These are phyloP conservation scores for Corbicula japonica DNA, from an alignment of 2,888 invertebrate genomes.

Conservation along the genomic window DNA sequence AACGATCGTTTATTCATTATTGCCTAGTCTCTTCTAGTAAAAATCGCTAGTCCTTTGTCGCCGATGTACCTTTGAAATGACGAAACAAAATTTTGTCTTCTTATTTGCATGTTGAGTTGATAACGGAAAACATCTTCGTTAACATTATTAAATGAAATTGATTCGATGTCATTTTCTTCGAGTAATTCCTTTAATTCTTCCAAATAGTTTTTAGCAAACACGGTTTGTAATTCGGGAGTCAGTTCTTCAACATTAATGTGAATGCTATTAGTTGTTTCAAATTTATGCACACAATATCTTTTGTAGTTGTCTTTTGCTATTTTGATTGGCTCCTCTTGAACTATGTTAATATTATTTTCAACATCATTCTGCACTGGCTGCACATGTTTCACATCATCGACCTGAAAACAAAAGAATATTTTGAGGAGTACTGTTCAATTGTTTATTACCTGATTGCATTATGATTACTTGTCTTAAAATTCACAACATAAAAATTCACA, in stretches of 20 bases:
- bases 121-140: constrained; percentile 2
- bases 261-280: background rate
- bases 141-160: constrained; percentile 1
- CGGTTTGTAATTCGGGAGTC: background rate
- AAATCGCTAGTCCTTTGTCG: constrained; percentile 14
- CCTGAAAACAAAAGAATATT: too few species aligned
- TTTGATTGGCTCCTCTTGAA: too few species aligned
- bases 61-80: constrained; percentile 8
- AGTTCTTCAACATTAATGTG: constrained; percentile 15
- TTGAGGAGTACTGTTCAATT: too few species aligned
- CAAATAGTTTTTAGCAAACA: background rate
- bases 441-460: too few species aligned
- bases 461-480: too few species aligned
- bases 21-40: background rate
- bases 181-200: background rate
- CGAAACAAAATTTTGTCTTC: constrained; percentile 3
- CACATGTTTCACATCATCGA: too few species aligned
- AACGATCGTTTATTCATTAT: too few species aligned
- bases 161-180: constrained; percentile 6
- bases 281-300: background rate
- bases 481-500: too few species aligned
- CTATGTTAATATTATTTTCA: too few species aligned
- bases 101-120: constrained; percentile 8
- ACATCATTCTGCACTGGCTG: too few species aligned
- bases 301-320: constrained; percentile 47